Base-by-base conservation (phyloP, 2,888 invertebrate genomes). In the Chesias legatella region DNA sequence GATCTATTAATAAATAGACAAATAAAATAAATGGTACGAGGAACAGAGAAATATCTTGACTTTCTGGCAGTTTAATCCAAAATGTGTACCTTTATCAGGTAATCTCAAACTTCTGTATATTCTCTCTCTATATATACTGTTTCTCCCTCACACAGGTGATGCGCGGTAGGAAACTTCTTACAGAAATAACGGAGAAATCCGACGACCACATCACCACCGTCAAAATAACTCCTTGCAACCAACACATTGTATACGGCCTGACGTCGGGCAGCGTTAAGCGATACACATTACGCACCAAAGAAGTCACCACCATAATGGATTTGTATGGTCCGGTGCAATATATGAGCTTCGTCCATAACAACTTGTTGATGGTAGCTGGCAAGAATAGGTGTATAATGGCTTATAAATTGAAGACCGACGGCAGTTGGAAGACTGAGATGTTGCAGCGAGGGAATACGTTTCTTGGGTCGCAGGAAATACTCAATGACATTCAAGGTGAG, bases 141-240 rank as follows among this genome's bases (percentile, higher is more conserved):
- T 9, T 20, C 11, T 10, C 56, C 13, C n/a, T n/a, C n/a, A 17
- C 41, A 1, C 63, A 89, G 88, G 73, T 89, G 40, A 83, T 82
- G 70, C 78, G 79, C 11, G 90, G 88, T 17, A 75, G 83, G 43
- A 77, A 81, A 47, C 60, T 81, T 0, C 53, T 89, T 23, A 75
- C 79, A 26, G 88, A 89, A 70, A 80, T 88, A 36, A 60, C 74
- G 1, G 76, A 83, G 10, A 75, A 74, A 39, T 53, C 74, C 0
- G 73, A 84, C 28, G 89, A 85, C 21, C 78, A 72, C 33, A 85
- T 91, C 32, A 84, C 80, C 1, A 66, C 67, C 3, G 69, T 91
- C 1, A 79, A 77, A 35, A 78, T 91, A 46, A 85, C 86, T 0
- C 81, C 89, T 0, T 84, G 90, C 65, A 90, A 89, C 51, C 83